Base-by-base conservation (phyloP, 2,888 invertebrate genomes). In the Pheosia gnoma region DNA sequence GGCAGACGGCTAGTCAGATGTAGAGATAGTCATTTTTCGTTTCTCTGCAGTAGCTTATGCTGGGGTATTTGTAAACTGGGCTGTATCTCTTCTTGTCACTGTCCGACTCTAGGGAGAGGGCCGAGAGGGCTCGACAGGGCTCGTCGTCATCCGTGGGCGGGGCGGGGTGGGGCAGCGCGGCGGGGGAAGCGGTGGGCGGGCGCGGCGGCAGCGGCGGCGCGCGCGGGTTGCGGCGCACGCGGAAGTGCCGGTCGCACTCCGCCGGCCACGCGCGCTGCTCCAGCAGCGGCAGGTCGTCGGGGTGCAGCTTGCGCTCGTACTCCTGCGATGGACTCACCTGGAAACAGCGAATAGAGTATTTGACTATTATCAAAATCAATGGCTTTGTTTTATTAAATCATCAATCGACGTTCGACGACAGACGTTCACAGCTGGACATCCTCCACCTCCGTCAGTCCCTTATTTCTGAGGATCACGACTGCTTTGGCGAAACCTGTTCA, bases 221-320 rank as follows among this genome's bases (percentile, higher is more conserved):
- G 77, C 97, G 96, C 0, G 97, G 96, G 90, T 97, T 97, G 70
- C 97, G 94, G 62, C 97, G 95, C 64, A 98, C 96, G 53, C 98
- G 94, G 89, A 98, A 97, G 88, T 98, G 97, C 78, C 97, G 96
- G 82, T 95, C 95, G 61, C 94, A 95, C 84, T 95, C 95, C 7
- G 95, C 88, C 63, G 95, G 95, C 95, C 96, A 96, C 9, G 96
- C 94, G 74, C 96, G 96, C 85, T 98, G 98, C 45, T 98, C 97
- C 74, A 96, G 95, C 38, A 98, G 93, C 0, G 98, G 98, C 67
- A 96, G 94, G 86, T 98, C 98, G 74, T 98, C 97, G 0, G 97
- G 97, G 87, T 98, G 97, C 49, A 98, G 90, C 90, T 98, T 97
- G 63, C 98, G 95, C 87, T 98, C 97, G 89, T 97, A 97, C 86